phyloP scores from a whole-genome alignment of 2,888 invertebrate species.

The Xylota sylvarum region DNA sequence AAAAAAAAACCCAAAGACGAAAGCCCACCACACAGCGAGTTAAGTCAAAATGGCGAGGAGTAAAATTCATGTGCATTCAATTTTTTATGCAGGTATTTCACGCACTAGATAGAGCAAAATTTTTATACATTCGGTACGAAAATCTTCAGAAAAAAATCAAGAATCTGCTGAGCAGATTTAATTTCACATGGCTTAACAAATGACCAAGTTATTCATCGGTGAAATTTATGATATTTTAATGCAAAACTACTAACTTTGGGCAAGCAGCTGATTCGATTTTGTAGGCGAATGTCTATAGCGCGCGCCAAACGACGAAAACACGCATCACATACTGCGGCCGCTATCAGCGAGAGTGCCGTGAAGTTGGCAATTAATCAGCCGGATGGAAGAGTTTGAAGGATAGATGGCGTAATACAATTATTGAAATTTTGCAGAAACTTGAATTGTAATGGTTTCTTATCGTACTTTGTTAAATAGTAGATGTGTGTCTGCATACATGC shows the following conservation, averaged over 20 bases:
- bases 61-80: conserved; percentile 62
- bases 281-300: conserved; percentile 73
- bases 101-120: conserved; percentile 49
- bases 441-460: background rate
- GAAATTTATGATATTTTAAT: conserved; percentile 74
- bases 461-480: background rate
- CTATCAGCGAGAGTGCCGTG: conserved; percentile 58
- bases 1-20: conserved; percentile 54
- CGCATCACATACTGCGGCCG: conserved; percentile 70
- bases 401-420: conserved; percentile 47
- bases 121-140: conserved; percentile 55
- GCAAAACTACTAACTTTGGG: conserved; percentile 73
- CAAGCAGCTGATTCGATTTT: conserved; percentile 77
- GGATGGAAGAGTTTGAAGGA: background rate
- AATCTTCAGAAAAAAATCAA: conserved; percentile 69
- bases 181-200: conserved; percentile 46
- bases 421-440: background rate
- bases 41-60: conserved; percentile 76
- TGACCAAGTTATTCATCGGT: conserved; percentile 51
- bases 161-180: conserved; percentile 47
- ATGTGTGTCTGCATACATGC: background rate
- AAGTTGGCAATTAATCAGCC: conserved; percentile 47
- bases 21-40: conserved; percentile 76
- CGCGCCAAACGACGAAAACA: conserved; percentile 77
- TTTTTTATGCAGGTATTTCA: conserved; percentile 60